Evolutionary conservation across 2,888 invertebrate species (phyloP), one percentile per base, ranked within the genome.

Genomic region (Cataglyphis albicans): DNA sequence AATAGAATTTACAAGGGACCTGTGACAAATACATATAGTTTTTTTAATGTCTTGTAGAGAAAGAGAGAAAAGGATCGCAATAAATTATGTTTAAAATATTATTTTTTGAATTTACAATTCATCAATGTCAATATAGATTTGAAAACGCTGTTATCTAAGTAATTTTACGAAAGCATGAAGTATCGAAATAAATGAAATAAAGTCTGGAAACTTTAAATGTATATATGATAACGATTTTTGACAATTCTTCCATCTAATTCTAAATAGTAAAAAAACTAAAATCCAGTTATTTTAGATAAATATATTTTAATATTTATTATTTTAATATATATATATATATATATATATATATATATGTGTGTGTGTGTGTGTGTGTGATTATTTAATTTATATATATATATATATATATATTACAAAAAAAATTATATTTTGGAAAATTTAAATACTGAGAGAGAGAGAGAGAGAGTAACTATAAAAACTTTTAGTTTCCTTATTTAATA

Each of bases 251-350:
- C 73, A 81, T 76, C 57, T 68, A 86, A 83, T 70, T 84, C 82
- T 65, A 18, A 76, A 83, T 91, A 92, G 91, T 7, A 93, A 92
- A 18, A 76, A 84, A 91, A 92, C 91, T 7, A 93, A 92, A 90
- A 84, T 92, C 0, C n/a, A 48, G 18, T 48, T 48, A 48, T 48
- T 48, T 48, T 48, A n/a, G 18, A 48, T 48, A n/a, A 18, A 48
- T 48, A 7, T 48, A 48, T 48, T 48, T 48, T 18, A 48, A 18
- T 48, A 18, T 29, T 29, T 29, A 29, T 29, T 29, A 29, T 29
- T 29, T 0, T 38, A 38, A 9, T 38, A 41, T 10, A 41, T 41
- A 41, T 21, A 21, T 21, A 21, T 21, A 21, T 21, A 41, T 2
- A 41, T 41, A 41, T 10, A 41, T 41, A 41, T 41, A 12, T 41